Evolutionary conservation across 2,113 vertebrate genomes (phyloP), one percentile per base, ranked within the genome.

Genomic region (Polypterus senegalus): DNA sequence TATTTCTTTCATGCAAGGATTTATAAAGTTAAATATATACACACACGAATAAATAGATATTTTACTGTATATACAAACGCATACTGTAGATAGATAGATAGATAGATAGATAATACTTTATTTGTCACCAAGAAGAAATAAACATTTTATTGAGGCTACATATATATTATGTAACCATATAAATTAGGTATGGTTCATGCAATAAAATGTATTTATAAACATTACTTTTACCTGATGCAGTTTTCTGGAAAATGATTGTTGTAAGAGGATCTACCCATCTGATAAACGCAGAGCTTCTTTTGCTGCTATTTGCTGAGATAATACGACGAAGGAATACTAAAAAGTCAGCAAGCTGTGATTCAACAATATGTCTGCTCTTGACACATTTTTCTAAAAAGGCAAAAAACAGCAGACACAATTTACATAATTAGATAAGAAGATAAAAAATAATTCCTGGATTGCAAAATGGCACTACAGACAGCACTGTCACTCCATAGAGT

Each of bases 201-300:
- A 46, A 9, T 54, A 47, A 47, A 48, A 60, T 48, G 3, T 60
- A 1, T 3, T 46, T n/a, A 46, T 54, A 47, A 47, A 6, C 45
- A 47, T 51, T 27, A 27, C 27, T 27, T 52, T 66, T 71, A 83
- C 86, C 86, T 73, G 70, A 80, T 73, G 71, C 65, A 72, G 74
- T 74, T 70, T 80, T 85, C 61, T 74, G 81, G 61, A 79, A 81
- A 66, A 87, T 82, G 62, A 89, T 81, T 61, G 71, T 70, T 79
- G 87, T 78, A n/a, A 89, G 76, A 59, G 85, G 84, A 65, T 88
- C 81, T 1, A 84, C 74, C 84, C 86, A 89, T 73, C 83, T 85
- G 60, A 77, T 67, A 70, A 83, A 84, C 3, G 77, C 80, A 8
- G 82, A 81, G 49, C 77, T 69, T 64, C 67, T 77, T 69, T 75